Percentiles rank a stretch among this genome's conserved stretches.
Conservation (phyloP, 2,113 vertebrate species). For the Anarhynchus alexandrinus region DNA sequence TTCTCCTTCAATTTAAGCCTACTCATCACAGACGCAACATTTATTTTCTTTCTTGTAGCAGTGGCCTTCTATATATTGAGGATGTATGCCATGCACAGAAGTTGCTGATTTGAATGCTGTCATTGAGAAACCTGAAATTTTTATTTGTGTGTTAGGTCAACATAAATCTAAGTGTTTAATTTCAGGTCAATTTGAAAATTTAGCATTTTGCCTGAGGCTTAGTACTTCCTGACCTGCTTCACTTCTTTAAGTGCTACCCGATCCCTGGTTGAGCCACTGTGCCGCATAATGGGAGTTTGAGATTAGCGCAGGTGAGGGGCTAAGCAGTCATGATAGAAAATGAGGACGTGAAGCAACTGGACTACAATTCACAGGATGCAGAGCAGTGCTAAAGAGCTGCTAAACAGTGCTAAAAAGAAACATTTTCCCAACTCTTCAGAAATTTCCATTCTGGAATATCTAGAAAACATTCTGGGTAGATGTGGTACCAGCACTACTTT, state of each 20-base stretch:
- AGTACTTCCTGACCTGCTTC: neutral
- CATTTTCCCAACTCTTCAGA: neutral
- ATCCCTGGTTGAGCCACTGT: neutral
- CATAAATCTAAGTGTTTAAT: neutral
- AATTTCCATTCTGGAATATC: neutral
- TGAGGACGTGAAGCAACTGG: neutral
- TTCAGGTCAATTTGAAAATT: neutral
- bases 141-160: neutral
- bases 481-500: neutral
- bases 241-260: neutral
- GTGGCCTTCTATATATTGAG: neutral
- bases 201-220: neutral
- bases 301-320: neutral
- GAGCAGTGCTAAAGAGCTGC: neutral
- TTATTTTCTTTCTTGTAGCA: neutral
- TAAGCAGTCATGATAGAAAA: neutral
- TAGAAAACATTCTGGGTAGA: neutral
- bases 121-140: neutral
- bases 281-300: neutral
- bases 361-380: neutral
- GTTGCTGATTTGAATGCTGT: neutral
- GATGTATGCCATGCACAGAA: neutral
- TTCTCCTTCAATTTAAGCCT: neutral
- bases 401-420: neutral
- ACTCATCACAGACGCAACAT: neutral